Evolutionary conservation across 2,113 vertebrate genomes (phyloP).

Genomic region (Prunella fulvescens): DNA sequence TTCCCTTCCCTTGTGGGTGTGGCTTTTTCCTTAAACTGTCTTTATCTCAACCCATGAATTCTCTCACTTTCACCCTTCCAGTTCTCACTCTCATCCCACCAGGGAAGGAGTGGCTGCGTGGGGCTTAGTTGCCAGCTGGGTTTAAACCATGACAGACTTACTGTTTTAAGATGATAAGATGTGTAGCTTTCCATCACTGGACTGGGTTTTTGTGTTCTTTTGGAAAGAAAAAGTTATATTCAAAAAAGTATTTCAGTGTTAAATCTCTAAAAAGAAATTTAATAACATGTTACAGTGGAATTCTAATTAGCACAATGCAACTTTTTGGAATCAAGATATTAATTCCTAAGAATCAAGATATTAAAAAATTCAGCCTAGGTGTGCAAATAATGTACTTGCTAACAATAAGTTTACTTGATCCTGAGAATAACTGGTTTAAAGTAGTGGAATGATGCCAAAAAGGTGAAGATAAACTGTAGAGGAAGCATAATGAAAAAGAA

Average conservation of each 20-base stretch:
- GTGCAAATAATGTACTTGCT: neutral
- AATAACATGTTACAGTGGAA: neutral
- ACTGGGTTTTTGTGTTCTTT: neutral
- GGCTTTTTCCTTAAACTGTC: neutral
- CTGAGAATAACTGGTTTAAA: neutral
- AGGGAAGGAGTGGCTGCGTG: neutral
- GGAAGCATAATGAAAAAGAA: neutral
- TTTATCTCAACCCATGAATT: neutral
- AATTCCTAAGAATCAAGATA: neutral
- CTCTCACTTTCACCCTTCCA: neutral
- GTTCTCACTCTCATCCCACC: neutral
- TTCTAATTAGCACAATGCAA: neutral
- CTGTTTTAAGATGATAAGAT: neutral
- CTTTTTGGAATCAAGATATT: neutral
- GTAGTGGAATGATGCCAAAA: neutral
- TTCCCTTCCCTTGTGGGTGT: neutral
- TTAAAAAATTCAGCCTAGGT: neutral
- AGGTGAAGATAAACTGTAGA: neutral
- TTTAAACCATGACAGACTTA: neutral
- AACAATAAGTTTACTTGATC: neutral
- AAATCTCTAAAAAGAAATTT: neutral
- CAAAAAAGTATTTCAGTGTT: neutral
- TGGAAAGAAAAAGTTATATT: accelerated
- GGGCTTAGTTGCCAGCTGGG: neutral
- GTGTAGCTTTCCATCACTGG: neutral